Conservation (phyloP, 2,797 vertebrate genomes). For the Saxicola maurus region DNA sequence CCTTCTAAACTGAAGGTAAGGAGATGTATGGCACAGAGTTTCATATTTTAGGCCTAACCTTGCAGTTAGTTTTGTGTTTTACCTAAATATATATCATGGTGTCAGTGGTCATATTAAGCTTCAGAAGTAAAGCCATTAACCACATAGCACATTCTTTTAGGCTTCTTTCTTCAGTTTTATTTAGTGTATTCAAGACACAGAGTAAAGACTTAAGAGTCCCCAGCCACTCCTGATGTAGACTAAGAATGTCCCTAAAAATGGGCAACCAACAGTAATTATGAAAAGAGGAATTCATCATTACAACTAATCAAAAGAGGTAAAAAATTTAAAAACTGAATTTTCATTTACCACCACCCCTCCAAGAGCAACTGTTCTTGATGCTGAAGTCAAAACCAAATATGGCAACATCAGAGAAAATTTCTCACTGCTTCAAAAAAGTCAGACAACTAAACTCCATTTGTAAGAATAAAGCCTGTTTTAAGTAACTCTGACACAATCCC, state of each 20-base stretch:
- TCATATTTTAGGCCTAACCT: neutral
- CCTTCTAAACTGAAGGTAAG: neutral
- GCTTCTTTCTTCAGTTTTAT: neutral
- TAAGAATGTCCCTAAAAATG: neutral
- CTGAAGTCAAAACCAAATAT: neutral
- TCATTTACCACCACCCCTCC: neutral
- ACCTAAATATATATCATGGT: neutral
- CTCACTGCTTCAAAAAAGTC: neutral
- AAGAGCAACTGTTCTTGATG: neutral
- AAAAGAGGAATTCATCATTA: neutral
- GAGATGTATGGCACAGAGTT: neutral
- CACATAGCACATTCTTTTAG: neutral
- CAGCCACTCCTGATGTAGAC: neutral
- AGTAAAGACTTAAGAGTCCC: neutral
- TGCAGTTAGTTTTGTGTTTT: neutral
- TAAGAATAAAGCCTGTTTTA: neutral
- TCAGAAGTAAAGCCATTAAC: neutral
- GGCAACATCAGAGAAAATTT: neutral
- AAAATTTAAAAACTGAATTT: neutral
- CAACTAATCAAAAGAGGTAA: neutral
- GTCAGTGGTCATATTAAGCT: neutral
- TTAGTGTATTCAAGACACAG: neutral
- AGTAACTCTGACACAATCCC: neutral
- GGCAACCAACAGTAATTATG: neutral
- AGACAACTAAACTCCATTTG: neutral